Evolutionary conservation across 2,888 invertebrate species (phyloP).

Genomic region (Eulithis testata): DNA sequence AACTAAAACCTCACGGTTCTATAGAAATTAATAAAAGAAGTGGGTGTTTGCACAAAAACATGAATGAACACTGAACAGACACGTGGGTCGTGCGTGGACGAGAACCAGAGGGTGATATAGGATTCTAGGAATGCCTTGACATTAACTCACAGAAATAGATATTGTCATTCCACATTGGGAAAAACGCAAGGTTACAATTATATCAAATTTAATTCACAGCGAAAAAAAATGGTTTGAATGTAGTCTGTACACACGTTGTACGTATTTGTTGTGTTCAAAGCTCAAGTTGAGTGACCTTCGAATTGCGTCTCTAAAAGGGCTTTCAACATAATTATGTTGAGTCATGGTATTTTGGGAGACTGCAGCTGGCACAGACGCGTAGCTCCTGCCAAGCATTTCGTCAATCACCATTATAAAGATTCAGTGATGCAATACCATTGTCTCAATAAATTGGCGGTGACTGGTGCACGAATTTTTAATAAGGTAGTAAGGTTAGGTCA

Average conservation of each 20-base stretch:
- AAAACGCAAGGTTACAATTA: too few relatives aligned
- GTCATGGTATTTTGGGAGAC: conserved; percentile 18
- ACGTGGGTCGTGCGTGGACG: background rate
- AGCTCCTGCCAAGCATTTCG: conserved; percentile 11
- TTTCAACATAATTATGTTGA: conserved; percentile 23
- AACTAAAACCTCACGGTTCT: too few relatives aligned
- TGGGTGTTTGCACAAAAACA: conserved; percentile 3
- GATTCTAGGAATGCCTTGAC: conserved; percentile 19
- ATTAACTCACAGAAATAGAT: too few relatives aligned
- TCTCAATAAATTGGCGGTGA: conserved; percentile 21
- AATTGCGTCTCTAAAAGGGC: conserved; percentile 21
- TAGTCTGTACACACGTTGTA: too few relatives aligned
- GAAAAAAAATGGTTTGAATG: too few relatives aligned
- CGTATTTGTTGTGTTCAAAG: too few relatives aligned
- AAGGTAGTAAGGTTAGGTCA: conserved; percentile 32
- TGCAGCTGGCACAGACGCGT: conserved; percentile 30
- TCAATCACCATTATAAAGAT: background rate
- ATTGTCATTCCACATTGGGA: too few relatives aligned
- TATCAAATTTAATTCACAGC: too few relatives aligned
- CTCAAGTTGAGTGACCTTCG: conserved; percentile 31
- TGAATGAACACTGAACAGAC: conserved; percentile 17
- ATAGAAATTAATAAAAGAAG: too few relatives aligned
- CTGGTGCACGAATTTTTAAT: conserved; percentile 30
- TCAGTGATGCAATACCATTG: conserved; percentile 28
- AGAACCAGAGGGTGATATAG: conserved; percentile 8